Evolutionary conservation across 2,797 vertebrate genomes (phyloP).

Genomic region (Characodon lateralis): DNA sequence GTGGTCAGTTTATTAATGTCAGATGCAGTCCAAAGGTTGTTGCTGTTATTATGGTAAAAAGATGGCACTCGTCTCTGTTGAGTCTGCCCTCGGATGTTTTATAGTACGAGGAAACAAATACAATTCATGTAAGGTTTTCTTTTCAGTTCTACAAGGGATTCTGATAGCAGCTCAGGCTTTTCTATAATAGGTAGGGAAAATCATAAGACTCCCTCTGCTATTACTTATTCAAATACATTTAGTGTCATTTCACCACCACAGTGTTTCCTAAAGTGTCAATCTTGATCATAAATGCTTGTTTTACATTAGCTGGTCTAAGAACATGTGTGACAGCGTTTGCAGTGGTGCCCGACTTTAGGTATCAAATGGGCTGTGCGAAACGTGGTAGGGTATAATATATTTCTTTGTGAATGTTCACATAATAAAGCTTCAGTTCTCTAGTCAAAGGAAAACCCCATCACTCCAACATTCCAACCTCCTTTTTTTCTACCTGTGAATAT

Average conservation of each 20-base stretch:
- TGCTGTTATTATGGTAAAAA: slow-evolving; percentile 52
- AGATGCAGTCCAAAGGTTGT: slow-evolving; percentile 63
- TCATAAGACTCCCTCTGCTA: slow-evolving; percentile 62
- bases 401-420: slow-evolving; percentile 33
- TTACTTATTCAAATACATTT: slow-evolving; percentile 72
- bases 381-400: slow-evolving; percentile 36
- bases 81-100: slow-evolving; percentile 46
- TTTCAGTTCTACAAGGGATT: slow-evolving; percentile 54
- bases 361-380: slow-evolving; percentile 18
- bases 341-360: slow-evolving; percentile 2
- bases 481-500: slow-evolving; percentile 15
- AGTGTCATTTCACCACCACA: slow-evolving; percentile 62
- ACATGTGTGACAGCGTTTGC: slow-evolving; percentile 15
- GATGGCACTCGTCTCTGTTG: slow-evolving; percentile 30
- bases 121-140: slow-evolving; percentile 67
- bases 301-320: slow-evolving; percentile 61
- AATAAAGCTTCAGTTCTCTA: slow-evolving; percentile 50
- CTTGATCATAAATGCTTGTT: slow-evolving; percentile 73
- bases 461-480: background rate
- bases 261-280: slow-evolving; percentile 68
- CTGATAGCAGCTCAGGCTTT: slow-evolving; percentile 56
- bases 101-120: slow-evolving; percentile 65
- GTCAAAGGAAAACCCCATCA: slow-evolving; percentile 9
- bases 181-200: slow-evolving; percentile 63
- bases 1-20: slow-evolving; percentile 61